Evolutionary conservation across 2,797 vertebrate species (phyloP), one percentile per base, ranked within the genome.

Genomic region (Picus viridis): DNA sequence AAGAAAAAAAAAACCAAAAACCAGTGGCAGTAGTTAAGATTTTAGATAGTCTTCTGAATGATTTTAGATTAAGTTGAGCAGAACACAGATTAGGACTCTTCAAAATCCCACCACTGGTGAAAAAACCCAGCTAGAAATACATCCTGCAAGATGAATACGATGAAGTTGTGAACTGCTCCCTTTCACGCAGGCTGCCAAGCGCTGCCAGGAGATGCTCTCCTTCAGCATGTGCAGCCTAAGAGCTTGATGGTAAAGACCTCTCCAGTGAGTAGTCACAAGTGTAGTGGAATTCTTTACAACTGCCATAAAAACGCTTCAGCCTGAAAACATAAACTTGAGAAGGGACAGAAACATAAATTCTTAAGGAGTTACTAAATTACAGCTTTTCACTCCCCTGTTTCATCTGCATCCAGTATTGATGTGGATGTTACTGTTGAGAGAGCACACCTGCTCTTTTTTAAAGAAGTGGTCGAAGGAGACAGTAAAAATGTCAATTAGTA

Each of bases 401-500:
- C 92, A 80, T 86, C 83, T 62, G 73, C 90, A 64, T 67, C 78
- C 18, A 53, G 23, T 23, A 78, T n/a, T 24, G 43, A 95, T 6
- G 30, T 79, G 58, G 41, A 84, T 16, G 1, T 54, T 89, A 58
- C 16, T 76, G 84, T 56, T 59, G 92, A 85, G 57, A 89, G 57
- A 89, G 57, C 30, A 51, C 18, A 86, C 36, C 32, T 39, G 88
- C 73, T 79, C 11, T 74, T 90, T 88, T 43, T 88, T 82, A 81
- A 96, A 94, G 71, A 70, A 94, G 43, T 12, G 57, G 54, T n/a
- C 63, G 88, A 39, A 82, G 20, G 74, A 47, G 53, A 72, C 86
- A 72, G 72, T 90, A 77, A 97, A 95, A 93, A 93, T 57, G 86
- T 84, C 87, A 95, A n/a, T 92, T 92, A 92, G 74, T 86, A 81